Conservation (phyloP, 2,888 invertebrate species). For the Chironomus tentans region DNA sequence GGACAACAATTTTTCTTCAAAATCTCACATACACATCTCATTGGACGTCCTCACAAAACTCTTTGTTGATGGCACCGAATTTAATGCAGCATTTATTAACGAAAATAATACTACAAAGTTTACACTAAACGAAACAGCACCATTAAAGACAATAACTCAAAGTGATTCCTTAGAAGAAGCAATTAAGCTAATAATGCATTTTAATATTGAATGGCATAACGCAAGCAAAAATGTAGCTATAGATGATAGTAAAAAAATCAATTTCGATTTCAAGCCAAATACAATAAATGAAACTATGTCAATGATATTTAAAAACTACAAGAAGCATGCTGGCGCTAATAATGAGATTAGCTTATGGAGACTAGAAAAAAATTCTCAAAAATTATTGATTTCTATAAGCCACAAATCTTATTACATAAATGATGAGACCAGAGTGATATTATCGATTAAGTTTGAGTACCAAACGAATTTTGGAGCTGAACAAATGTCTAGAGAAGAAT, state of each 20-base stretch:
- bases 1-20: background rate
- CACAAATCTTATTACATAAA: background rate
- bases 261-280: background rate
- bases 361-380: background rate
- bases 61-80: background rate
- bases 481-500: constrained; percentile 30
- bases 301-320: background rate
- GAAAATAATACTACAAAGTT: background rate
- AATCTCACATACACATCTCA: background rate
- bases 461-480: constrained; percentile 32
- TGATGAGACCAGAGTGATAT: constrained; percentile 17
- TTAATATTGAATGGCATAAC: background rate
- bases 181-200: background rate
- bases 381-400: background rate
- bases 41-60: background rate
- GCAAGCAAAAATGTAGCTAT: background rate
- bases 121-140: background rate
- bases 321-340: background rate
- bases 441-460: constrained; percentile 32
- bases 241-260: background rate
- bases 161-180: background rate
- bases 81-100: background rate
- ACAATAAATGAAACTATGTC: background rate
- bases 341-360: background rate
- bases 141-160: background rate